Evolutionary conservation across 2,113 vertebrate genomes (phyloP).

Genomic region (Labeo rohita): DNA sequence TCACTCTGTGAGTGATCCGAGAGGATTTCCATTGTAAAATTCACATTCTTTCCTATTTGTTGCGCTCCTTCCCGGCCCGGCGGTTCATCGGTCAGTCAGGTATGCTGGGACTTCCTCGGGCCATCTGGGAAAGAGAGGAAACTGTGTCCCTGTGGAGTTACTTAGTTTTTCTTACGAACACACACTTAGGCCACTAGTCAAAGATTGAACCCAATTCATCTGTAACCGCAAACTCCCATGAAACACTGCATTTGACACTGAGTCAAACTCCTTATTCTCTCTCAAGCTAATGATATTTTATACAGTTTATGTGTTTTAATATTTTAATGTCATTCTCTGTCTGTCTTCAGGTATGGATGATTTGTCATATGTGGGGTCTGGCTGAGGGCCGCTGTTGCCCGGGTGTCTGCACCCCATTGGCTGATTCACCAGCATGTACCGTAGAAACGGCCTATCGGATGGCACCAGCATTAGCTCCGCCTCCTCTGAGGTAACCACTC

Average conservation of each 20-base stretch:
- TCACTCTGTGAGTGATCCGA: conserved; percentile 10
- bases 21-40: conserved; percentile 59
- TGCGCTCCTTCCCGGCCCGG: not conserved
- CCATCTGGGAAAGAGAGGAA: conserved; percentile 12
- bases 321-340: not conserved
- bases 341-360: conserved; percentile 66
- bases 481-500: conserved; percentile 69
- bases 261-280: not conserved
- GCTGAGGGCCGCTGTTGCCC: conserved; percentile 64
- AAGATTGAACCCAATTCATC: not conserved
- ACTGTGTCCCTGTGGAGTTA: not conserved
- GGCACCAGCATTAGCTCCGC: conserved; percentile 72
- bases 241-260: not conserved
- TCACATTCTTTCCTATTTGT: conserved; percentile 46
- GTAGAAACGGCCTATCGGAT: conserved; percentile 74
- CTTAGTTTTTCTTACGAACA: not conserved
- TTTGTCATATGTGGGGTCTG: conserved; percentile 64
- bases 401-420: conserved; percentile 44
- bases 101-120: conserved; percentile 27
- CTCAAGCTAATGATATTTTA: not conserved
- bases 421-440: conserved; percentile 73
- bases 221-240: not conserved
- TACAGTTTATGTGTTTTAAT: not conserved
- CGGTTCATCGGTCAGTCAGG: conserved; percentile 13
- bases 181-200: not conserved